Evolutionary conservation across 2,888 invertebrate species (phyloP).

Genomic region (Plusia festucae): DNA sequence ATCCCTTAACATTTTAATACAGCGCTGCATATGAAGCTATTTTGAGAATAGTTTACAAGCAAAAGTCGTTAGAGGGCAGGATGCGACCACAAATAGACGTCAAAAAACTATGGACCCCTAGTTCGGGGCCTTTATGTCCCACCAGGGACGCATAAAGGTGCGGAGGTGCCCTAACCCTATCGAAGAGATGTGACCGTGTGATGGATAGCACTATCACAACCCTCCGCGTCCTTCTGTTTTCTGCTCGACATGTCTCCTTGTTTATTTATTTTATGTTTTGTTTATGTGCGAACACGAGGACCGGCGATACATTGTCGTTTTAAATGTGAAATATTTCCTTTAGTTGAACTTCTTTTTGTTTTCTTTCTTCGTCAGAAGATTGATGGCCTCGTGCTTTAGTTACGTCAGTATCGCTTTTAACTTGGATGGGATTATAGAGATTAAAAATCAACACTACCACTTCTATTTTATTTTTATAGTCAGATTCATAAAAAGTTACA

Average conservation of each 20-base stretch:
- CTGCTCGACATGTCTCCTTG: slow-evolving; percentile 76
- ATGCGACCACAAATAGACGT: slow-evolving; percentile 88
- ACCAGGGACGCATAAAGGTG: slow-evolving; percentile 88
- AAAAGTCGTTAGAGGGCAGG: slow-evolving; percentile 81
- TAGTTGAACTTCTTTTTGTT: slow-evolving; percentile 51
- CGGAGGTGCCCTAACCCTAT: slow-evolving; percentile 88
- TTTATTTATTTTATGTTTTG: slow-evolving; percentile 86
- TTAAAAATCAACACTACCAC: slow-evolving; percentile 15
- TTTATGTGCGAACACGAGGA: slow-evolving; percentile 82
- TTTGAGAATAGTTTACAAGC: slow-evolving; percentile 69
- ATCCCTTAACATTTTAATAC: slow-evolving; percentile 53
- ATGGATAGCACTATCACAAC: slow-evolving; percentile 87
- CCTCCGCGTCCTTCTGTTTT: slow-evolving; percentile 82
- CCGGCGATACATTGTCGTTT: slow-evolving; percentile 56
- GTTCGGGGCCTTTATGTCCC: slow-evolving; percentile 84
- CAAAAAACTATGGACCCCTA: slow-evolving; percentile 86
- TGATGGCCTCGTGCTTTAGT: slow-evolving; percentile 47
- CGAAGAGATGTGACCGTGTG: slow-evolving; percentile 87
- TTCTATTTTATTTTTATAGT: not conserved
- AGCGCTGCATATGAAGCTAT: slow-evolving; percentile 47
- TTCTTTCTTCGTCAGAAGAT: slow-evolving; percentile 30
- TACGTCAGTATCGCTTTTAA: slow-evolving; percentile 35
- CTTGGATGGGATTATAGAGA: slow-evolving; percentile 23
- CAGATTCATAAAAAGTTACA: not conserved
- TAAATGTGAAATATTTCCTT: slow-evolving; percentile 61